Base-by-base conservation (phyloP, 1,140 invertebrate species). In the Papilio xuthus region DNA sequence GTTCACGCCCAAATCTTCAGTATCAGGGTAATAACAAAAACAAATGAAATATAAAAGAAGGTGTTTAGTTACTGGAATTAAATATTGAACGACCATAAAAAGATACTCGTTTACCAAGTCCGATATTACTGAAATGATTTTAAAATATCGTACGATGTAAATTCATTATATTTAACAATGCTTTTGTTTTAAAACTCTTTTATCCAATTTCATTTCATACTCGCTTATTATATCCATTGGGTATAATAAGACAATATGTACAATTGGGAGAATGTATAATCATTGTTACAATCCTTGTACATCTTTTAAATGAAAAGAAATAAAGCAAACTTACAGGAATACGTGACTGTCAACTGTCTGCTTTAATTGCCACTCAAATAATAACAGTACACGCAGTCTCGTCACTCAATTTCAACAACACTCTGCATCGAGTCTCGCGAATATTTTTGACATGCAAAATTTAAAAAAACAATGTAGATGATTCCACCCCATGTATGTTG, bases 321-420 rank as follows among this genome's bases (percentile, higher is more conserved):
- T 67, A 1, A 67, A 28, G 32, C 13, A 67, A 67, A 13, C 23
- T 67, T 32, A 67, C 26, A 67, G 23, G 13, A 28, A 28, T 67
- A 67, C 26, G 26, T 67, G 23, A 13, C 60, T 67, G 26, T 67
- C 60, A 67, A 67, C 60, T 67, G 60, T 28, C 60, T 67, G 60
- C 60, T 67, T 26, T 67, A 67, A 67, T 67, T 67, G 60, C 60
- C 60, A 67, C 60, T 67, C 60, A 28, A 67, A 67, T 67, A 67
- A 13, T 67, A 63, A 28, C 60, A 32, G 26, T 28, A 67, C 60
- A 28, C 60, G 26, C 26, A 60, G 26, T 32, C 60, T 67, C 60
- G 26, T 67, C 60, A 15, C 23, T 67, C 26, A 67, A 67, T 67
- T 32, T 67, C 60, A 67, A 67, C 60, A 67, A 67, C 60, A 67